phyloP scores from a whole-genome alignment of 2,888 invertebrate genomes.

The Glaucopsyche alexis region DNA sequence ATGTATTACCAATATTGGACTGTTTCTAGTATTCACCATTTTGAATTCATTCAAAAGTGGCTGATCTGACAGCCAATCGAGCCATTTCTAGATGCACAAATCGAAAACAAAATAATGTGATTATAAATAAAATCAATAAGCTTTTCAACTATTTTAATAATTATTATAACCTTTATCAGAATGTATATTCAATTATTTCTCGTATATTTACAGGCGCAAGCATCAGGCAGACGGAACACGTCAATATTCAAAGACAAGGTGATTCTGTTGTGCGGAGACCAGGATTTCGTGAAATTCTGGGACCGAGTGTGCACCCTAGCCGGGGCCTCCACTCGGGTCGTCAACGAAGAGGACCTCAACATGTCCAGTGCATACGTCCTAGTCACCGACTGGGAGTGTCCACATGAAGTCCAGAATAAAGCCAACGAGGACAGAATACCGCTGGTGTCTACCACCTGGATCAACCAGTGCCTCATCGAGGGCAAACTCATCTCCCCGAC shows the following conservation, averaged over 20 bases:
- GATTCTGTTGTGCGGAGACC: conserved; percentile 74
- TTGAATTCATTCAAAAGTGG: too few species aligned
- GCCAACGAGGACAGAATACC: conserved; percentile 81
- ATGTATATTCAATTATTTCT: background rate
- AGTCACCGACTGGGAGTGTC: conserved; percentile 83
- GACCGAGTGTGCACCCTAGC: conserved; percentile 79
- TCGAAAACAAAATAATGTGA: too few species aligned
- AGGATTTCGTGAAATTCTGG: conserved; percentile 81
- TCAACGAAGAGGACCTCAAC: conserved; percentile 72
- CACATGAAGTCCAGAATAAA: conserved; percentile 74
- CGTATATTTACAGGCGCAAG: conserved; percentile 50
- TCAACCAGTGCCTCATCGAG: conserved; percentile 84
- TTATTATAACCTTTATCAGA: conserved; percentile 9
- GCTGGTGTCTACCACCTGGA: conserved; percentile 84
- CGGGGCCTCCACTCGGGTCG: conserved; percentile 73
- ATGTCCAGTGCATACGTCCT: conserved; percentile 72
- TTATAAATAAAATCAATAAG: too few species aligned
- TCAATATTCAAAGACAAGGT: conserved; percentile 74
- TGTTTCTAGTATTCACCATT: too few species aligned
- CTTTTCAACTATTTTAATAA: too few species aligned
- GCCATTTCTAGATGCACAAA: too few species aligned
- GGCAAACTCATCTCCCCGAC: conserved; percentile 74
- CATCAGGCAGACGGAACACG: conserved; percentile 52
- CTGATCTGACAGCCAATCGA: too few species aligned
- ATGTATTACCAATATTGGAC: too few species aligned